Conservation (phyloP, 2,888 invertebrate genomes). For the Xanthia togata region DNA sequence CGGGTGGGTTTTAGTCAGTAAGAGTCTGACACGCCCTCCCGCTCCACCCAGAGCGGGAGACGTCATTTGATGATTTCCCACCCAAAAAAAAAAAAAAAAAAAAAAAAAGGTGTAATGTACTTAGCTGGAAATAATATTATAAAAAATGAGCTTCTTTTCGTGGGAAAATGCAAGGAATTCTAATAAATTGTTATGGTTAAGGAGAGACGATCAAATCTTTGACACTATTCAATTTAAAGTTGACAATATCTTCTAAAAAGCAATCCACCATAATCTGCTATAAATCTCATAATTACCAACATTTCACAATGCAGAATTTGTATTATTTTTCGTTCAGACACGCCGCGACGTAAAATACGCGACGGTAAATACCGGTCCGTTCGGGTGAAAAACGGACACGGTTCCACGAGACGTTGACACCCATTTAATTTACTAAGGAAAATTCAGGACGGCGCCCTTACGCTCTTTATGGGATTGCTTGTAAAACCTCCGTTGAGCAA, state of each 20-base stretch:
- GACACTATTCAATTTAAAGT: not conserved
- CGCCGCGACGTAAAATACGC: too few species aligned
- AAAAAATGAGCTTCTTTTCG: not conserved
- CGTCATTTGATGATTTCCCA: too few species aligned
- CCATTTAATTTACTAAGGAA: slow-evolving; percentile 61
- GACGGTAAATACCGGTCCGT: slow-evolving; percentile 34
- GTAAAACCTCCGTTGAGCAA: slow-evolving; percentile 37
- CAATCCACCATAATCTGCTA: not conserved
- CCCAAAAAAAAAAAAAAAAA: too few species aligned
- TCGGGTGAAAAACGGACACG: slow-evolving; percentile 41
- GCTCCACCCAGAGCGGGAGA: too few species aligned
- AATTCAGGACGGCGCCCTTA: slow-evolving; percentile 42
- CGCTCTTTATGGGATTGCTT: slow-evolving; percentile 53
- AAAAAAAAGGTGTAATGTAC: too few species aligned
- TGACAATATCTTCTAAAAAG: not conserved
- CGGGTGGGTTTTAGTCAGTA: too few species aligned
- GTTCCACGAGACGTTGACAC: slow-evolving; percentile 49
- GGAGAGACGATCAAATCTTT: not conserved
- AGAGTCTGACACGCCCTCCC: too few species aligned
- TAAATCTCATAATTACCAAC: not conserved
- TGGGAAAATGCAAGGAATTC: not conserved
- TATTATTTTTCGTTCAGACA: slow-evolving; percentile 38
- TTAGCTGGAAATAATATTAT: not conserved
- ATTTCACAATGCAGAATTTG: not conserved
- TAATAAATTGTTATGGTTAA: not conserved